These are phyloP conservation scores for Oscheius sp. DNA, from an alignment of 2,888 invertebrate genomes.

Conservation along the genomic window DNA sequence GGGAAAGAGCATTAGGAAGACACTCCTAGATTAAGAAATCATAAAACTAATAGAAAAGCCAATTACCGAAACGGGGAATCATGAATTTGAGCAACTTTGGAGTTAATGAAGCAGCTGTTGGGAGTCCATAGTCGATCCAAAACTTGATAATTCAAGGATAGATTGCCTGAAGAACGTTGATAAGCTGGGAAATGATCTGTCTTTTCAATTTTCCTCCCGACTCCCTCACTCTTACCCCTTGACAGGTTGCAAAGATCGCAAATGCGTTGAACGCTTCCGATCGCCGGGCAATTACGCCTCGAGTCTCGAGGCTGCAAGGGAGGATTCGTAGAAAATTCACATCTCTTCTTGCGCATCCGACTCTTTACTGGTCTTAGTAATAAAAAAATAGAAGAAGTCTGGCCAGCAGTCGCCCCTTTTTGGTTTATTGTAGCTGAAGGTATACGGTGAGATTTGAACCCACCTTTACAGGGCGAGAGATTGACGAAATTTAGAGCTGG, in stretches of 20 bases:
- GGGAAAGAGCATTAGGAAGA: constrained; percentile 62
- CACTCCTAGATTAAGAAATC: constrained; percentile 36
- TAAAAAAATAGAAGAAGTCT: too few relatives aligned
- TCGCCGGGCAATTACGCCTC: constrained; percentile 8
- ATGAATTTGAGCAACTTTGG: constrained; percentile 60
- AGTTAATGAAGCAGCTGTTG: constrained; percentile 65
- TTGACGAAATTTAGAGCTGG: constrained; percentile 54
- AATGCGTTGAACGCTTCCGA: background rate
- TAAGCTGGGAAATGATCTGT: background rate
- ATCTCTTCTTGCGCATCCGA: too few relatives aligned
- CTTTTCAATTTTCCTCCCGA: background rate
- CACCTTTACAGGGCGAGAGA: constrained; percentile 52
- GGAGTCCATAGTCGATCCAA: constrained; percentile 65
- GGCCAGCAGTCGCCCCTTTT: too few relatives aligned
- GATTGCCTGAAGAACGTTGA: constrained; percentile 48
- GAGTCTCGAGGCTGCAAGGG: background rate
- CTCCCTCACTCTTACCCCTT: background rate
- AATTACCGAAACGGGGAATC: constrained; percentile 53
- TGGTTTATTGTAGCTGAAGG: too few relatives aligned
- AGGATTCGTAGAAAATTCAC: background rate
- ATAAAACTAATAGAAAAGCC: background rate
- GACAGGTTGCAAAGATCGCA: background rate
- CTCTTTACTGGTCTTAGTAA: too few relatives aligned
- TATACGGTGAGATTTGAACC: background rate
- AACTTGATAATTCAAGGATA: constrained; percentile 58